phyloP scores from a whole-genome alignment of 2,888 invertebrate species.

The Drosophila demipolita region DNA sequence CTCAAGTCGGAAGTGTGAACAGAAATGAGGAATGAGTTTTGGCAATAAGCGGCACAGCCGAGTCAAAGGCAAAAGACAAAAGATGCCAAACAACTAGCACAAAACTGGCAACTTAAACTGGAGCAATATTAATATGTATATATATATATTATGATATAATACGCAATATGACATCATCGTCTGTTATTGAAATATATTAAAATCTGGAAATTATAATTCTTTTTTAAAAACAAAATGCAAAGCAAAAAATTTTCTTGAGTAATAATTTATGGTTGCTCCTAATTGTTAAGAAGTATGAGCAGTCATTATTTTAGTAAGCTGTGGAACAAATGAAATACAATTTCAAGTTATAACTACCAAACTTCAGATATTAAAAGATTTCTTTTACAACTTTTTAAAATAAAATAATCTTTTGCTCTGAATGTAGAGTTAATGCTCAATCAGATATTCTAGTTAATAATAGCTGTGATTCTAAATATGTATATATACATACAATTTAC shows the following conservation, averaged over 20 bases:
- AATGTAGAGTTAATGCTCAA: constrained; percentile 3
- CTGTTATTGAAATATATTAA: constrained; percentile 2
- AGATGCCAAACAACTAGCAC: constrained; percentile 3
- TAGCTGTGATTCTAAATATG: constrained; percentile 15
- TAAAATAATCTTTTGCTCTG: not conserved
- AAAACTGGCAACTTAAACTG: constrained; percentile 37
- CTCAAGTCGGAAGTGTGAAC: constrained; percentile 56
- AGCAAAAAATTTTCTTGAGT: not conserved
- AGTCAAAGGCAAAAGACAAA: constrained; percentile 41
- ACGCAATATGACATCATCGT: constrained; percentile 10
- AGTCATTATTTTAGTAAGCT: not conserved
- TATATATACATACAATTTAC: not conserved
- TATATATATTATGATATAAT: constrained; percentile 37
- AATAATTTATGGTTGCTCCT: not conserved
- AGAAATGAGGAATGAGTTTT: constrained; percentile 38
- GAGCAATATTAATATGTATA: constrained; percentile 38
- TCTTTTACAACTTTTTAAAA: not conserved
- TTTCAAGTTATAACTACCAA: not conserved
- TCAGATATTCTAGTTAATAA: constrained; percentile 18
- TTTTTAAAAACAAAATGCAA: not conserved
- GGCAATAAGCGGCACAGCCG: constrained; percentile 53
- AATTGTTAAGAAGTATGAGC: not conserved
- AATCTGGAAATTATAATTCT: constrained; percentile 6
- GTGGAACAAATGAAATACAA: not conserved
- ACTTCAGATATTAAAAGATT: not conserved